Base-by-base conservation (phyloP, 1,140 invertebrate species). In the Neodiprion pinetum region DNA sequence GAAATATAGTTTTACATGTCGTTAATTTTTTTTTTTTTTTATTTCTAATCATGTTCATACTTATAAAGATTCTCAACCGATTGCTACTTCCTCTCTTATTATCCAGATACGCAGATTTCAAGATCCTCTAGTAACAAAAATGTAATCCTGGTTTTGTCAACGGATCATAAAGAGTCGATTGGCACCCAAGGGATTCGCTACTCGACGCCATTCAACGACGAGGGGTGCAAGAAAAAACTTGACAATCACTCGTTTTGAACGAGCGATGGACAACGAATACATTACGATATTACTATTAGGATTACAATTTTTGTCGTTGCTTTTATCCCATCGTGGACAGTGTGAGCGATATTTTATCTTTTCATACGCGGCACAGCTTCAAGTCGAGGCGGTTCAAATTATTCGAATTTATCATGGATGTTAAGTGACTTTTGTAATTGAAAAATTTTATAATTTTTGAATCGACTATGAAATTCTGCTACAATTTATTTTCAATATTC, bases 31-130 rank as follows among this genome's bases (percentile, higher is more conserved):
- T n/a, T 1, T 12, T 50, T 1, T 48, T n/a, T 49, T 53, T 0
- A 65, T 67, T 70, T 40, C 68, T 47, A 61, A 69, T 53, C 5
- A 47, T 0, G 8, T 48, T 66, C 49, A 71, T 4, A 66, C 65
- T 65, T 72, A 40, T 73, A 71, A 72, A 40, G 28, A 61, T 9
- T 7, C 4, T 61, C 48, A n/a, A 50, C 40, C 61, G 2, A 40
- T 40, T 40, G 28, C 28, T 40, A 75, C 47, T 49, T 75, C 79
- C 5, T 5, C 28, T 40, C 28, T 40, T 40, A 50, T 71, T 70
- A 78, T 74, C 9, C 77, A 85, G 84, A 81, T 75, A 83, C 80
- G 7, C 82, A 83, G 74, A 40, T 65, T 53, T 79, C 80, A 10
- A 79, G 71, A 40, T 74, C 77, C 12, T 73, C 71, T 1, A 73